Conservation (phyloP, 2,797 vertebrate genomes). For the Pogonophryne albipinna region DNA sequence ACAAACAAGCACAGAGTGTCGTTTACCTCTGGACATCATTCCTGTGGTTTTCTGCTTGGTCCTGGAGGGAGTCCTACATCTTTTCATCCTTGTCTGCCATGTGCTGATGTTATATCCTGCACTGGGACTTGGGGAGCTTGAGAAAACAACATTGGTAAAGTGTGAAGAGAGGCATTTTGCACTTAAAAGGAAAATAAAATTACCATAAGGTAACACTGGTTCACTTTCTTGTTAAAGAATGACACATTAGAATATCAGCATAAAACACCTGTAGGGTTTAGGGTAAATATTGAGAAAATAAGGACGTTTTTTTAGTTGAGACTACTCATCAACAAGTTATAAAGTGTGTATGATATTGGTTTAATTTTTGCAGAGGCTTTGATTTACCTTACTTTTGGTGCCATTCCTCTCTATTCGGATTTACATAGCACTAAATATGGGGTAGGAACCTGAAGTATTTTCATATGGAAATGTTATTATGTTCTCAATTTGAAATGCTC, state of each 20-base stretch:
- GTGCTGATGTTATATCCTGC: conserved; percentile 45
- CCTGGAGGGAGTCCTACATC: conserved; percentile 26
- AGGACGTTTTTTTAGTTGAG: background rate
- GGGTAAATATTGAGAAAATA: background rate
- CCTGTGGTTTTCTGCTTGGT: conserved; percentile 48
- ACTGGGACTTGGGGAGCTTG: conserved; percentile 15
- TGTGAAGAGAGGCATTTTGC: conserved; percentile 21
- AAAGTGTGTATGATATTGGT: background rate
- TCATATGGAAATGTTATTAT: too few species aligned
- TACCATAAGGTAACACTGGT: conserved; percentile 19
- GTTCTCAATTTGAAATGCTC: too few species aligned
- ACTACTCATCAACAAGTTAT: too few species aligned
- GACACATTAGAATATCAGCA: background rate
- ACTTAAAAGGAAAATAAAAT: background rate
- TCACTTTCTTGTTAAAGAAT: conserved; percentile 12
- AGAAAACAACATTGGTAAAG: conserved; percentile 46
- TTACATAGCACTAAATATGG: too few species aligned
- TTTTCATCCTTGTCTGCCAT: conserved; percentile 33
- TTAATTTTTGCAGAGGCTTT: conserved; percentile 3
- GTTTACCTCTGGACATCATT: conserved; percentile 36
- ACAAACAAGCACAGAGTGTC: conserved; percentile 27
- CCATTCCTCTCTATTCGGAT: too few species aligned
- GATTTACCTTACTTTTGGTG: background rate
- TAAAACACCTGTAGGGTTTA: background rate
- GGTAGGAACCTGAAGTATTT: too few species aligned